Evolutionary conservation across 2,113 vertebrate species (phyloP).

Genomic region (Psephotus haematonotus): DNA sequence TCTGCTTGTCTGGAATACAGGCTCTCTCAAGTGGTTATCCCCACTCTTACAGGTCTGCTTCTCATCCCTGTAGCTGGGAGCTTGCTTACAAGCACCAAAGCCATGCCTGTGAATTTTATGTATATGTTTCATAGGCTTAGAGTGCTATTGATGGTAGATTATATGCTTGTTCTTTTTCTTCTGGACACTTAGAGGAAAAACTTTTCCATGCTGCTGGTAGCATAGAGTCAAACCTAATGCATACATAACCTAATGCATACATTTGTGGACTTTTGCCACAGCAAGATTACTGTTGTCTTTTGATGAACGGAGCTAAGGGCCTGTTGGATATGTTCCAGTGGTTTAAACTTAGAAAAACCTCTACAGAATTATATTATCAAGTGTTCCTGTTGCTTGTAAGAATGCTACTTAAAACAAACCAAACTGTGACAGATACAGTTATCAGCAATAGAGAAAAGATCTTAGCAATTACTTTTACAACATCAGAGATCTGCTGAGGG

Average conservation of each 20-base stretch:
- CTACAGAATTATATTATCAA: neutral
- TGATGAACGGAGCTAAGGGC: neutral
- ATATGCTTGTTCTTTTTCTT: neutral
- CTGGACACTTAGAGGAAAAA: neutral
- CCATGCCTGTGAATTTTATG: neutral
- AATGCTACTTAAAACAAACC: neutral
- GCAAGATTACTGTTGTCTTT: neutral
- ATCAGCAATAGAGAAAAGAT: conserved; percentile 9
- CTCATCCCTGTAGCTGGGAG: neutral
- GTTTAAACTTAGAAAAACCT: neutral
- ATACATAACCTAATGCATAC: neutral
- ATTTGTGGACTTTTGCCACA: neutral
- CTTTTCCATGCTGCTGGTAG: neutral
- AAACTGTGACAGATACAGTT: neutral
- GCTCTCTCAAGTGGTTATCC: neutral
- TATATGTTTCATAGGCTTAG: neutral
- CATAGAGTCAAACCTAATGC: neutral
- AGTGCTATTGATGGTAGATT: neutral
- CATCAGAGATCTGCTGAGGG: neutral
- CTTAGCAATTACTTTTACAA: neutral
- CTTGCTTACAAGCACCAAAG: neutral
- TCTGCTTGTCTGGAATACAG: neutral
- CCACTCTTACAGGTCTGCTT: neutral
- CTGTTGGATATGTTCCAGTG: neutral
- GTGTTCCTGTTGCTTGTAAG: neutral